Conservation (phyloP, 2,888 invertebrate genomes). For the Antheraea assamensis region DNA sequence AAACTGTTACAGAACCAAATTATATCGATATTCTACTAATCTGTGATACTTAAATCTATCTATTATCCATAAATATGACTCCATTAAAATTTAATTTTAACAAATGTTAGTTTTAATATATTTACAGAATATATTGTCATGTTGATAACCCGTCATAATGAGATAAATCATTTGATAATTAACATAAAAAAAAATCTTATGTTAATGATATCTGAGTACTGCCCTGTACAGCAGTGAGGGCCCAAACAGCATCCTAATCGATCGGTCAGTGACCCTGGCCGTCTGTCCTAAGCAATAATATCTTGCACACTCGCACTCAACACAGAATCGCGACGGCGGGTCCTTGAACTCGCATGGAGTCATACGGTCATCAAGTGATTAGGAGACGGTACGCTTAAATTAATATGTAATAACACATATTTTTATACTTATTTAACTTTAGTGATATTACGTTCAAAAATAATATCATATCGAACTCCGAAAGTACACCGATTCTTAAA, state of each 20-base stretch:
- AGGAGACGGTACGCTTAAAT: neutral
- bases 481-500: neutral
- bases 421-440: neutral
- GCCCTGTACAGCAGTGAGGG: conserved; percentile 44
- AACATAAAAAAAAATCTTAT: neutral
- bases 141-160: too few species aligned
- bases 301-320: conserved; percentile 22
- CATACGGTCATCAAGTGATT: conserved; percentile 5
- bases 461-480: neutral
- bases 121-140: too few species aligned
- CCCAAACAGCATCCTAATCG: conserved; percentile 68
- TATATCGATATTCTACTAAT: too few species aligned
- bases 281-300: conserved; percentile 60
- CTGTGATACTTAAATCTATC: too few species aligned
- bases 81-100: too few species aligned
- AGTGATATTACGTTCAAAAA: neutral
- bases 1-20: too few species aligned
- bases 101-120: too few species aligned
- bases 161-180: too few species aligned
- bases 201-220: conserved; percentile 31
- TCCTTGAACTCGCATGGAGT: conserved; percentile 34
- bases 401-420: neutral
- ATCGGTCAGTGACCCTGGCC: conserved; percentile 55
- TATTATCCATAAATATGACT: too few species aligned
- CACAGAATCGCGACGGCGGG: conserved; percentile 25